Base-by-base conservation (phyloP, 2,113 vertebrate species). In the Hippocampus guttulatus region DNA sequence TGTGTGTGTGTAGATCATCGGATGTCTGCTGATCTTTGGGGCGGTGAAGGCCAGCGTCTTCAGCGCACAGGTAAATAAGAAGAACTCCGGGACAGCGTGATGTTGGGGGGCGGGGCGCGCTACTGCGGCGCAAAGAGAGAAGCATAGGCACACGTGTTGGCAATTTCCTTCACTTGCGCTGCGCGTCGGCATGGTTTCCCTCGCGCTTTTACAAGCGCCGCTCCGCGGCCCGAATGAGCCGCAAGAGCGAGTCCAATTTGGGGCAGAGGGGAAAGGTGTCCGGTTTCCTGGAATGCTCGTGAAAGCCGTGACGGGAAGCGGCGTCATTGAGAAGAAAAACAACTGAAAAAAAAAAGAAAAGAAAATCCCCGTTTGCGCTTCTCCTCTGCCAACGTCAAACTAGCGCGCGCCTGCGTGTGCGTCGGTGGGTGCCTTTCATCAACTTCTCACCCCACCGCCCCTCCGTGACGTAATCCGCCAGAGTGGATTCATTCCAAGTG, bases 1-100 rank as follows among this genome's bases (percentile, higher is more conserved):
- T 21, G 1, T 52, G 9, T 55, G 0, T 55, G 71, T 20, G 69
- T 70, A 89, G 88, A 49, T 87, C 64, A 0, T 88, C 0, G 86
- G 88, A 49, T 79, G 80, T 68, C 0, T 77, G 27, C 12, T 89
- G 75, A 52, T 87, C 10, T 74, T 1, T 1, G 3, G 0, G 2
- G 45, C 64, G 0, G 68, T 77, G 21, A 68, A 41, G 68, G 1
- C 0, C n/a, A 69, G 18, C 3, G 2, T 5, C 61, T 0, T 8
- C 25, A 20, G 3, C 33, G 0, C 0, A 0, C 55, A 79, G 86
- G 88, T 89, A 84, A 85, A 69, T 58, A 8, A 63, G 55, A 33
- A 11, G 11, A 25, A 49, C 30, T 51, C 52, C n/a, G 58, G 21
- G 1, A 2, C 12, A 12, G 43, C 43, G 43, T 11, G 43, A 45